These are phyloP conservation scores for Platichthys stellatus DNA, from an alignment of 2,113 vertebrate species.

Conservation along the genomic window DNA sequence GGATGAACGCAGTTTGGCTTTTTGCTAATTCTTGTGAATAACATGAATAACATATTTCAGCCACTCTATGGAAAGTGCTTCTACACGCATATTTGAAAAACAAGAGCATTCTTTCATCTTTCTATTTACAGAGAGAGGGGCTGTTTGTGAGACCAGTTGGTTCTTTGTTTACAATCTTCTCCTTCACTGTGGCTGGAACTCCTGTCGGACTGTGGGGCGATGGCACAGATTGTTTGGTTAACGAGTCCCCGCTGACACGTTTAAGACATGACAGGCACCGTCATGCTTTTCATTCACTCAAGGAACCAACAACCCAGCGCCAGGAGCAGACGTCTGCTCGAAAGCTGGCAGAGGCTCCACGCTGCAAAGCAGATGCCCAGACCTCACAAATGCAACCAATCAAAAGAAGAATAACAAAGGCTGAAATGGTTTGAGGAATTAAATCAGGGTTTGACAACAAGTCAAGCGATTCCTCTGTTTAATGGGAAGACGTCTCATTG, in stretches of 20 bases:
- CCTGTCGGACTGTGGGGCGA: constrained; percentile 54
- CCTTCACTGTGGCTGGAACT: constrained; percentile 47
- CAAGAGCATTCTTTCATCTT: background rate
- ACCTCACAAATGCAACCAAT: constrained; percentile 65
- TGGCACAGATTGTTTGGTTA: constrained; percentile 77
- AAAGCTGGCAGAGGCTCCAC: constrained; percentile 63
- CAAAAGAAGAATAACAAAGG: constrained; percentile 58
- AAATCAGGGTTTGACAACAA: constrained; percentile 52
- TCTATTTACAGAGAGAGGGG: constrained; percentile 17
- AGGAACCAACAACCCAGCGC: constrained; percentile 61
- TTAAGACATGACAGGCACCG: constrained; percentile 73
- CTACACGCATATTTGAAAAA: background rate
- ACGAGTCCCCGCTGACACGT: constrained; percentile 78
- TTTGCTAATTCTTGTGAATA: too few species aligned
- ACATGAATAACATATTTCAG: too few species aligned
- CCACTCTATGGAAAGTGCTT: too few species aligned
- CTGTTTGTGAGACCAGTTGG: constrained; percentile 37
- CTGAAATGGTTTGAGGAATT: constrained; percentile 44
- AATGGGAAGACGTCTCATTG: constrained; percentile 25
- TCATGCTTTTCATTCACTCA: constrained; percentile 69
- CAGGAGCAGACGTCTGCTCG: constrained; percentile 68
- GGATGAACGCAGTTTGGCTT: background rate
- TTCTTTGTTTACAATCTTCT: constrained; percentile 56
- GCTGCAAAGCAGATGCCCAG: constrained; percentile 65
- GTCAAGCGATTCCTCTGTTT: constrained; percentile 38